Evolutionary conservation across 2,113 vertebrate genomes (phyloP), one percentile per base, ranked within the genome.

Genomic region (Xiphophorus hellerii): DNA sequence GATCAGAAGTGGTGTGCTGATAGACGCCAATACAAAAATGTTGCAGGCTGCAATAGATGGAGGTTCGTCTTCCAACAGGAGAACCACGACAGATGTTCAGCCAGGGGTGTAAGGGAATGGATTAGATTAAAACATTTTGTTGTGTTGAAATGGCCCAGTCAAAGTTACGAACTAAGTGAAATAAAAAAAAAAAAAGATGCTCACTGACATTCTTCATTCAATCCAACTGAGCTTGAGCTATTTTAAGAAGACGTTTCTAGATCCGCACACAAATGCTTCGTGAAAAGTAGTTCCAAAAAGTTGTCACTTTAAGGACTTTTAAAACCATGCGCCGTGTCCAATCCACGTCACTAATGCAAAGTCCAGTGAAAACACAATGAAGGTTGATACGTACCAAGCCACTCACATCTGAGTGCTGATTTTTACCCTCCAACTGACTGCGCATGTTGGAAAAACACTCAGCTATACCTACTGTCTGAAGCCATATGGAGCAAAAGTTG

Each of bases 401-500:
- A 6, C 10, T 37, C 35, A 42, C 13, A 14, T 20, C 15, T 20
- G 44, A 17, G 44, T 5, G 14, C 44, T 20, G 17, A 20, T 48
- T 6, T 48, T 6, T 48, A 48, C 44, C 5, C 44, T 48, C 44
- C 44, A 48, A 20, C 42, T 44, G 42, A 5, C 3, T 48, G 5
- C 5, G 28, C 15, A 65, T 33, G 39, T 48, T 68, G 42, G 9
- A 27, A 20, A 51, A 77, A 66, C 22, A 15, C 31, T 31, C 70
- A 37, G 39, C 37, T 10, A n/a, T 58, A n/a, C 44, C 58, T 61
- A 73, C 33, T 66, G 71, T 2, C 37, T 73, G 33, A 25, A 78
- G 30, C 65, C 74, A 48, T 48, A 48, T 31, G 64, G 70, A 28
- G 68, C 28, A 67, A 78, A 79, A 61, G 37, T 61, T 77, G 37